Evolutionary conservation across 2,113 vertebrate genomes (phyloP), one percentile per base, ranked within the genome.

Genomic region (Dendropsophus ebraccatus): DNA sequence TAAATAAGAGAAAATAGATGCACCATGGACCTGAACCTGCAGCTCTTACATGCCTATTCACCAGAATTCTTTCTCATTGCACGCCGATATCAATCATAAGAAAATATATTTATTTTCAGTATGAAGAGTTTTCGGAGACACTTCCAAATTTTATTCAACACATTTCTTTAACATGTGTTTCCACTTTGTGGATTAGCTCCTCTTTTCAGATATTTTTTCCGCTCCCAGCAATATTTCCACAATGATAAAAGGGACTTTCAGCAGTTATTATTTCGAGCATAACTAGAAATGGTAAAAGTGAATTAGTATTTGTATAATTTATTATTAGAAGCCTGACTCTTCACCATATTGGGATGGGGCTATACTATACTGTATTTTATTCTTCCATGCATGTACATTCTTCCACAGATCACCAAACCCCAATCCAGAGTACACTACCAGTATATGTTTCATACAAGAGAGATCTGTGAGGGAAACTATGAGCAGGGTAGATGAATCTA

Each of bases 81-180:
- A 9, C 2, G 10, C 30, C 67, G 8, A 23, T 19, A 37, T 37
- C 23, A 37, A 37, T 70, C 35, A 37, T 2, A 70, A 21, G 67
- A 4, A 35, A 7, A 1, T 37, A 1, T 16, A 10, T 67, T 28
- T 30, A 8, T 65, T 65, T n/a, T 62, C 25, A 69, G 35, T 6
- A 35, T 35, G 4, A 16, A 17, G 11, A 1, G 37, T 41, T 70
- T 41, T 70, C 17, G 10, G 32, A 70, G 67, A 37, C 19, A 21
- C 35, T 21, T 23, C 1, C 35, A 13, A 28, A 37, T 13, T 73
- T 73, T 32, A 21, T 5, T 73, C 1, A 8, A 37, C 35, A 74
- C 72, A 74, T 47, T 49, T 74, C 21, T 74, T 49, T 2, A n/a
- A 25, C 72, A 47, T 49, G 72, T 74, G 23, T 74, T 74, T 25